These are phyloP conservation scores for Myrmecobius fasciatus DNA, from an alignment of 2,113 vertebrate genomes.

Conservation along the genomic window DNA sequence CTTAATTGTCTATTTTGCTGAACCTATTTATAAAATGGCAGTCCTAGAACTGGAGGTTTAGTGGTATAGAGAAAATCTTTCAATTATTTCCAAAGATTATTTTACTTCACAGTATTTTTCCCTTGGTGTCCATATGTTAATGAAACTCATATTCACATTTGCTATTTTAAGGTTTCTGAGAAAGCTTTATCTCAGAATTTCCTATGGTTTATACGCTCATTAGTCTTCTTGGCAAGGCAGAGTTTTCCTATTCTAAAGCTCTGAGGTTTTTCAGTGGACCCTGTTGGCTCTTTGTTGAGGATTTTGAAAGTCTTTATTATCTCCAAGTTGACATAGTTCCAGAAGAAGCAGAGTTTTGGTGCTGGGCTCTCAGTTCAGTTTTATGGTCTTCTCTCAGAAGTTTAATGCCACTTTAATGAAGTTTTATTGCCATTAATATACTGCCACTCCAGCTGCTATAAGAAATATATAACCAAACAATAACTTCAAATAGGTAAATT, in stretches of 20 bases:
- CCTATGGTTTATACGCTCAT: slow-evolving; percentile 37
- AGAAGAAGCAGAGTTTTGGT: slow-evolving; percentile 59
- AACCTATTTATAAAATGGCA: slow-evolving; percentile 40
- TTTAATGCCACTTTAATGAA: slow-evolving; percentile 73
- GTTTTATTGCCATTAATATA: slow-evolving; percentile 74
- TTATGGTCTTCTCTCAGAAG: slow-evolving; percentile 69
- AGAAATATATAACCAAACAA: slow-evolving; percentile 77
- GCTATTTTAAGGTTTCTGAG: slow-evolving; percentile 45
- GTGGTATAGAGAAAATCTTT: slow-evolving; percentile 1
- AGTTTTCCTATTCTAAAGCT: slow-evolving; percentile 48
- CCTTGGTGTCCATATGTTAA: slow-evolving; percentile 26
- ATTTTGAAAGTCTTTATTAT: slow-evolving; percentile 70
- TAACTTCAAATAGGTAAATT: slow-evolving; percentile 77
- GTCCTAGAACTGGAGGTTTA: slow-evolving; percentile 10
- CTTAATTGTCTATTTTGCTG: slow-evolving; percentile 48
- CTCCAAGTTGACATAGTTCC: slow-evolving; percentile 62
- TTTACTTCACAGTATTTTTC: not conserved
- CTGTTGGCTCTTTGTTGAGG: slow-evolving; percentile 58
- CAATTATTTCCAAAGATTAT: slow-evolving; percentile 25
- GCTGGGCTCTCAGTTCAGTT: slow-evolving; percentile 67
- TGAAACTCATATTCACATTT: slow-evolving; percentile 29
- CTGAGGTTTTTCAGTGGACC: slow-evolving; percentile 61
- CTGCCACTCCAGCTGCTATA: slow-evolving; percentile 55
- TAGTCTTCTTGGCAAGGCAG: slow-evolving; percentile 56
- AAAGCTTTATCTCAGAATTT: slow-evolving; percentile 51